Conservation (phyloP, 2,797 vertebrate species). For the Esox lucius region DNA sequence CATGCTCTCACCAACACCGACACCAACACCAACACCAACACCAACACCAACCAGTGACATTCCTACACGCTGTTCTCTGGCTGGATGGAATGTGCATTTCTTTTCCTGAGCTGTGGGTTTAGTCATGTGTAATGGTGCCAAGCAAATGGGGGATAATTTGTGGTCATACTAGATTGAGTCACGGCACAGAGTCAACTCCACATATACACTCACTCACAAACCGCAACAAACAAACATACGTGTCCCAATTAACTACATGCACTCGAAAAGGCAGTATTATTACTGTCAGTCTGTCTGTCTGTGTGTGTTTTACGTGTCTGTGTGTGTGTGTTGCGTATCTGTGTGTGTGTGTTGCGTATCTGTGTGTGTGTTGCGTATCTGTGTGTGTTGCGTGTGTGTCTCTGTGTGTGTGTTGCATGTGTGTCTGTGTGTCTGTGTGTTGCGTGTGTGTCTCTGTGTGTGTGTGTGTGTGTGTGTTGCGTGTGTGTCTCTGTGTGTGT, state of each 20-base stretch:
- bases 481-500: slow-evolving; percentile 25
- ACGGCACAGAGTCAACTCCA: slow-evolving; percentile 24
- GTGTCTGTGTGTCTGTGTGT: slow-evolving; percentile 20
- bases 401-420: no score
- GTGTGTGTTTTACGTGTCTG: slow-evolving; percentile 30
- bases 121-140: slow-evolving; percentile 40
- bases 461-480: slow-evolving; percentile 21
- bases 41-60: not conserved
- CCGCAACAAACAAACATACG: not conserved
- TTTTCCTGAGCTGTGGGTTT: slow-evolving; percentile 30
- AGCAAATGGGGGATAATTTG: slow-evolving; percentile 48
- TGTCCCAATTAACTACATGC: not conserved
- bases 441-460: no score
- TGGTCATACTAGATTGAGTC: slow-evolving; percentile 41
- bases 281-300: slow-evolving; percentile 21
- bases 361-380: no score
- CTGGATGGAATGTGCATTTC: slow-evolving; percentile 20
- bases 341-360: slow-evolving; percentile 21
- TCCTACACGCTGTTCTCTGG: slow-evolving; percentile 10
- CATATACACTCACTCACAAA: not conserved
- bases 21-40: not conserved
- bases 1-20: not conserved
- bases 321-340: slow-evolving; percentile 24
- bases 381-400: slow-evolving; percentile 34
- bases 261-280: not conserved